These are phyloP conservation scores for Atherinomorus stipes DNA, from an alignment of 2,113 vertebrate genomes.

Conservation along the genomic window DNA sequence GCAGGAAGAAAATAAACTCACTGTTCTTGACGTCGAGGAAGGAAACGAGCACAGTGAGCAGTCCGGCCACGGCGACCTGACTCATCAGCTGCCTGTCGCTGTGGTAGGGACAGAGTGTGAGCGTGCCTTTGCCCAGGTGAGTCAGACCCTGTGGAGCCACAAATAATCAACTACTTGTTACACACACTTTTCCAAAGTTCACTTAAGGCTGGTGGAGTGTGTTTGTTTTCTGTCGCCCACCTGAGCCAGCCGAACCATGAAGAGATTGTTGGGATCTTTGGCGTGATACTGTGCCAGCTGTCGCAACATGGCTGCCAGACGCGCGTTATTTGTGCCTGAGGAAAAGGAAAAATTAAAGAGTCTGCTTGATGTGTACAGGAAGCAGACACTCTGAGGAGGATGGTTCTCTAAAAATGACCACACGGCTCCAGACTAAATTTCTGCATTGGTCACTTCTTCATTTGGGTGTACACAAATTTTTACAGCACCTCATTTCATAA, in stretches of 20 bases:
- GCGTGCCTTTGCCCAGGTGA: constrained; percentile 96
- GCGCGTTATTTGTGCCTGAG: constrained; percentile 96
- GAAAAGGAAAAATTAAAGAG: constrained; percentile 27
- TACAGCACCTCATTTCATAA: too few species aligned
- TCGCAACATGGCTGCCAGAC: constrained; percentile 95
- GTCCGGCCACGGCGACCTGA: constrained; percentile 95
- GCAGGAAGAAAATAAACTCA: constrained; percentile 79
- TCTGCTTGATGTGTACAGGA: constrained; percentile 7
- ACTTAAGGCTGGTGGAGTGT: constrained; percentile 7
- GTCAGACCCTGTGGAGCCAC: constrained; percentile 89
- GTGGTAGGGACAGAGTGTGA: constrained; percentile 98
- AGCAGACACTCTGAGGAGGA: background rate
- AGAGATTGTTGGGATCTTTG: constrained; percentile 99
- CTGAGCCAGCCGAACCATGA: constrained; percentile 99
- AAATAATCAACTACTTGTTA: constrained; percentile 26
- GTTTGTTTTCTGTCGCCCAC: constrained; percentile 74
- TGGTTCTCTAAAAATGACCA: background rate
- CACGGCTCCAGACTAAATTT: too few species aligned
- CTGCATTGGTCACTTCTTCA: too few species aligned
- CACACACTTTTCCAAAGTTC: constrained; percentile 4
- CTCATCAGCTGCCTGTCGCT: constrained; percentile 99
- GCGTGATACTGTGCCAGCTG: constrained; percentile 98
- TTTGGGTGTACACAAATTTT: too few species aligned
- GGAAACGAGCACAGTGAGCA: constrained; percentile 95
- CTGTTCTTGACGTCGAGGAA: constrained; percentile 99